Percentiles rank a stretch among this genome's conserved stretches.
phyloP scores from a whole-genome alignment of 2,888 invertebrate species.

The Cordilura impudica region DNA sequence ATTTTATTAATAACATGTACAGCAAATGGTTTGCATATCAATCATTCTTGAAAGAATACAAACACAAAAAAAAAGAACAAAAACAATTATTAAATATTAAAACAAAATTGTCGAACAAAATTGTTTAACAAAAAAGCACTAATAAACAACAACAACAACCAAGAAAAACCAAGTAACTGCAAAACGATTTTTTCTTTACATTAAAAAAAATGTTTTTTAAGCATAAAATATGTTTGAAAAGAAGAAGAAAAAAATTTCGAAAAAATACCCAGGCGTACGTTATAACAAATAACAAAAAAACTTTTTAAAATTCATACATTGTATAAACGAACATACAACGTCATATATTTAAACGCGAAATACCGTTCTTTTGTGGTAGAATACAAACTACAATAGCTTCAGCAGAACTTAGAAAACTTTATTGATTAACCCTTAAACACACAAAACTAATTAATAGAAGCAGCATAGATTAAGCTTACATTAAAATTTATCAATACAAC shows the following conservation, averaged over 20 bases:
- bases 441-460: too few species aligned
- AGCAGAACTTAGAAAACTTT: conserved; percentile 39
- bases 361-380: conserved; percentile 59
- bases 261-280: conserved; percentile 51
- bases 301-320: conserved; percentile 61
- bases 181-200: conserved; percentile 37
- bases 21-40: conserved; percentile 65
- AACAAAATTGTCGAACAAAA: conserved; percentile 27
- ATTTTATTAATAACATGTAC: conserved; percentile 64
- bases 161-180: conserved; percentile 39
- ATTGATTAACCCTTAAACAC: too few species aligned
- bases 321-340: conserved; percentile 49
- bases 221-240: background rate
- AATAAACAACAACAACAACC: background rate
- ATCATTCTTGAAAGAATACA: conserved; percentile 46
- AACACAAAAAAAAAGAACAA: too few species aligned
- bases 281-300: conserved; percentile 19
- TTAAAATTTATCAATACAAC: too few species aligned
- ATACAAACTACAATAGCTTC: background rate
- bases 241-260: conserved; percentile 25
- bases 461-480: too few species aligned
- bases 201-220: background rate
- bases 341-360: conserved; percentile 59
- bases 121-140: background rate
- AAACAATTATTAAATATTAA: background rate